Evolutionary conservation across 1,140 invertebrate species (phyloP).

Genomic region (Acromyrmex heyeri): DNA sequence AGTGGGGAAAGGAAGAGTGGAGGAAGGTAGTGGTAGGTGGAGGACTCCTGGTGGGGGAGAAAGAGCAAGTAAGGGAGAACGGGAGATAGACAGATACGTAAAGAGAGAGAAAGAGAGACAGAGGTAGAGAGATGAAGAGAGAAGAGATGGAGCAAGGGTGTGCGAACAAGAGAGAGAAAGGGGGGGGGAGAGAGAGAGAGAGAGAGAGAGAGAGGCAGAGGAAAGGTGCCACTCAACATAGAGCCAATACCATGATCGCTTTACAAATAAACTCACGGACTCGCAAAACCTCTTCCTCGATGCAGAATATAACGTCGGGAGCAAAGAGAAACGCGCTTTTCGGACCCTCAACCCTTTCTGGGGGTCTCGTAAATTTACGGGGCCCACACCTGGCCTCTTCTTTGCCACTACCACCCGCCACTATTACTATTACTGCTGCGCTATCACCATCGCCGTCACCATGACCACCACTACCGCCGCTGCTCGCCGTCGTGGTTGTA

Average conservation of each 20-base stretch:
- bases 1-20: slow-evolving; percentile 67
- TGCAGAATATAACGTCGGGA: slow-evolving; percentile 57
- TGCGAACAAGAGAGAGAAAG: slow-evolving; percentile 65
- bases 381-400: slow-evolving; percentile 74
- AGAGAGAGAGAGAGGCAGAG: slow-evolving; percentile 52
- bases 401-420: slow-evolving; percentile 62
- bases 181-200: slow-evolving; percentile 36
- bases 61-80: slow-evolving; percentile 65
- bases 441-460: slow-evolving; percentile 40
- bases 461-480: slow-evolving; percentile 57
- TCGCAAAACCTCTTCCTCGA: slow-evolving; percentile 62
- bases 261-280: slow-evolving; percentile 73
- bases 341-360: slow-evolving; percentile 74
- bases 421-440: slow-evolving; percentile 24
- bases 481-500: slow-evolving; percentile 52
- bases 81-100: slow-evolving; percentile 38
- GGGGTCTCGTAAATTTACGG: slow-evolving; percentile 48
- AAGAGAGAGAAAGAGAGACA: slow-evolving; percentile 64
- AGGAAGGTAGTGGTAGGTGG: slow-evolving; percentile 69
- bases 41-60: slow-evolving; percentile 65
- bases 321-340: slow-evolving; percentile 67
- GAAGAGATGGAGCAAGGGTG: slow-evolving; percentile 31
- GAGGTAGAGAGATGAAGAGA: slow-evolving; percentile 52
- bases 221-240: slow-evolving; percentile 69
- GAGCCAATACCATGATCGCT: slow-evolving; percentile 73